Base-by-base conservation (phyloP, 2,797 vertebrate genomes). In the Gambelia wislizenii region DNA sequence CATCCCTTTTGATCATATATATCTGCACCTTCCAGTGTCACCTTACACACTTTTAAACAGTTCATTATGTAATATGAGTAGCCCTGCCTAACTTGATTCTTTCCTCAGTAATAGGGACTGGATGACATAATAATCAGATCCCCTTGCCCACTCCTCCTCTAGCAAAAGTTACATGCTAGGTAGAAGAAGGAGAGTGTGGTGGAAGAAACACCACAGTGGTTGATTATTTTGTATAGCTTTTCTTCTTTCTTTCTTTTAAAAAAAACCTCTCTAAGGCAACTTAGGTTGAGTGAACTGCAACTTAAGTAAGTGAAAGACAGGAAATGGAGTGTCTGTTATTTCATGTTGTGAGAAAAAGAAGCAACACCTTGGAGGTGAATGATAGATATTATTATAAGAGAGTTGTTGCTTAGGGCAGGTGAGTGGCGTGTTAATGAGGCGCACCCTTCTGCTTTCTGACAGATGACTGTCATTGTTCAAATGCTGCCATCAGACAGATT, bases 331-430 rank as follows among this genome's bases (percentile, higher is more conserved):
- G 91, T 91, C 94, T 96, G 96, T 94, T 97, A 97, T 97, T 97
- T 96, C 96, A 92, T 94, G 89, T 94, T 76, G 94, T 92, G 92
- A 94, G 92, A 95, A 95, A 96, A 96, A 95, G 94, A 96, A 95
- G 96, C 95, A 96, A 95, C 95, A 95, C 96, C 96, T 97, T 95
- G 93, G 96, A 96, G 96, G 96, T 97, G 97, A 97, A 95, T 97
- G 97, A 98, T 98, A 93, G 97, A 96, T 96, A 97, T 97, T 96
- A 96, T 97, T 96, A 97, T 96, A 96, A 97, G 96, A 92, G 95
- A 96, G 96, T 96, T 97, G 96, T 96, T 96, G 97, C 98, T 97
- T 95, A 97, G 97, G 97, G 98, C 97, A 97, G 97, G 98, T 98
- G 97, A 97, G 97, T n/a, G 0, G 94, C 94, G 97, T 95, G 97